Evolutionary conservation across 2,797 vertebrate species (phyloP).

Genomic region (Mormyrus proboscirostris): DNA sequence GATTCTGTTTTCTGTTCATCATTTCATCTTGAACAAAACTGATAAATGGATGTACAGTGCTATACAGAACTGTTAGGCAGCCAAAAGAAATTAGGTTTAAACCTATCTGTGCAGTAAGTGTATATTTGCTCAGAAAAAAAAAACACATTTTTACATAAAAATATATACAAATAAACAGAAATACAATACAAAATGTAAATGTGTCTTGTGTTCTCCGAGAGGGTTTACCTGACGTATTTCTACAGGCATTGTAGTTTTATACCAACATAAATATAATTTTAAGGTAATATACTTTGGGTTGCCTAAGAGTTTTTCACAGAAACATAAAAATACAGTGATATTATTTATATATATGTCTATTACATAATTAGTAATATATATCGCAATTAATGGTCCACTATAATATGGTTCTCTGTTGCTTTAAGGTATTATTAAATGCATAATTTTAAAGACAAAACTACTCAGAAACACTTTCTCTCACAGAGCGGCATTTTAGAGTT

Average conservation of each 20-base stretch:
- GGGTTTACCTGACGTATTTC: background rate
- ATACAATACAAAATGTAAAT: no score
- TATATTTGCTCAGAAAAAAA: background rate
- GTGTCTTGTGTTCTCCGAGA: no score
- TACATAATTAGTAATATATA: background rate
- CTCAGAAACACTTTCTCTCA: conserved; percentile 3
- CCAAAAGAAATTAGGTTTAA: background rate
- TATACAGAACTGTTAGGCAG: background rate
- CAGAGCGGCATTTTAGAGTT: background rate
- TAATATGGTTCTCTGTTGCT: background rate
- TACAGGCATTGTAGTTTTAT: background rate
- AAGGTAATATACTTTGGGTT: background rate
- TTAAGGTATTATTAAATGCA: conserved; percentile 15
- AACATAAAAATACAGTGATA: background rate
- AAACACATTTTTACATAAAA: no score
- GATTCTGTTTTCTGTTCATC: background rate
- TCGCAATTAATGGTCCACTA: background rate
- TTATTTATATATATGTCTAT: background rate
- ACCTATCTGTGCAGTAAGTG: background rate
- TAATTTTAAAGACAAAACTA: background rate
- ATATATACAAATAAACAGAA: no score
- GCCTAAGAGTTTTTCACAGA: background rate
- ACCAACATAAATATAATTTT: background rate
- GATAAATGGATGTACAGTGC: background rate
- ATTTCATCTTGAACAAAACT: background rate